These are phyloP conservation scores for Meandrusa payeni DNA, from an alignment of 2,888 invertebrate genomes.

Conservation along the genomic window DNA sequence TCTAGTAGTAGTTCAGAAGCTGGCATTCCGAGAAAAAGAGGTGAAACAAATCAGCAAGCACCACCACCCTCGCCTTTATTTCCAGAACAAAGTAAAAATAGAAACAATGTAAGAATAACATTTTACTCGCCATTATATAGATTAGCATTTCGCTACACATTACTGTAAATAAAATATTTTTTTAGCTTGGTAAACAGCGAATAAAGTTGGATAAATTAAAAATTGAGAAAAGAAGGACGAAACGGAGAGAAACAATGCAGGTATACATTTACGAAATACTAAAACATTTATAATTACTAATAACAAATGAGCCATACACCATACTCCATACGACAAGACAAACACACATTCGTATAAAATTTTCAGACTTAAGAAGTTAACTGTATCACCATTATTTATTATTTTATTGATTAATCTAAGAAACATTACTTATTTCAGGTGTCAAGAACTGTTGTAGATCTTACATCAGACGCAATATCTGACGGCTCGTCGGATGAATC, in stretches of 20 bases:
- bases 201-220: slow-evolving; percentile 68
- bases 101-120: slow-evolving; percentile 44
- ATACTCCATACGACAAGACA: too few species aligned
- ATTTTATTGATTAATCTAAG: background rate
- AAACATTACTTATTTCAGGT: slow-evolving; percentile 53
- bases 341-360: too few species aligned
- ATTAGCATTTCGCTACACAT: too few species aligned
- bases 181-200: slow-evolving; percentile 57
- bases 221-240: slow-evolving; percentile 68
- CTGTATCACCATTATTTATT: too few species aligned
- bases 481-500: slow-evolving; percentile 83
- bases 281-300: too few species aligned
- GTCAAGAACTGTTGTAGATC: slow-evolving; percentile 79
- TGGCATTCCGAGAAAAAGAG: slow-evolving; percentile 75
- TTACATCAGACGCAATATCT: slow-evolving; percentile 85
- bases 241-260: slow-evolving; percentile 81
- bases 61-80: slow-evolving; percentile 88
- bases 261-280: too few species aligned
- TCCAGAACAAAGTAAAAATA: slow-evolving; percentile 57
- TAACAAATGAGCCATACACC: too few species aligned
- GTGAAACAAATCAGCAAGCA: slow-evolving; percentile 68
- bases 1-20: slow-evolving; percentile 87
- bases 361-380: too few species aligned
- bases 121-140: too few species aligned
- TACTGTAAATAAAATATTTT: slow-evolving; percentile 19